phyloP scores from a whole-genome alignment of 92 coral and sea anemone species.

The Porites divaricata region DNA sequence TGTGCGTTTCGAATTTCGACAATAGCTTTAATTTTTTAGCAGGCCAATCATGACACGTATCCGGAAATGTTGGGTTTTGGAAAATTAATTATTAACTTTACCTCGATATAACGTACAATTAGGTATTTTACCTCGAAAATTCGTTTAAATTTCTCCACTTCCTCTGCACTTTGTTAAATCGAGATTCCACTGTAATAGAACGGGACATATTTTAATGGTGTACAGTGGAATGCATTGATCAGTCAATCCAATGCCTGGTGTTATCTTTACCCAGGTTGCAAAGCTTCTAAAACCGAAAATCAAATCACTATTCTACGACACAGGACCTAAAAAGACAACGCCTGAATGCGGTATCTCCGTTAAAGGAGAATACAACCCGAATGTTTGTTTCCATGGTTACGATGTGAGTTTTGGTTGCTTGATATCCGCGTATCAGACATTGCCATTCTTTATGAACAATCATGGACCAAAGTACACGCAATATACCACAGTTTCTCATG shows the following conservation, averaged over 20 bases:
- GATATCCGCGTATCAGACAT: slow-evolving; percentile 19
- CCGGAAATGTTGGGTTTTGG: no score
- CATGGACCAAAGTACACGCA: slow-evolving; percentile 91
- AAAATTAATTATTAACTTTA: no score
- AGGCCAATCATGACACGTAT: no score
- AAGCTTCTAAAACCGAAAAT: slow-evolving; percentile 48
- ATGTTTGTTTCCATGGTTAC: slow-evolving; percentile 69
- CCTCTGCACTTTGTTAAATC: no score
- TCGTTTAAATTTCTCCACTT: no score
- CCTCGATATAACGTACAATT: no score
- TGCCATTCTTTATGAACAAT: slow-evolving; percentile 89
- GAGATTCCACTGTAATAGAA: no score
- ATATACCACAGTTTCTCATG: slow-evolving; percentile 90
- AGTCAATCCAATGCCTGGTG: not conserved
- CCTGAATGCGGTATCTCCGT: slow-evolving; percentile 64
- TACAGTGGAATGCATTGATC: not conserved
- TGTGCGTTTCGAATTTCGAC: no score
- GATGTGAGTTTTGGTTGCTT: not conserved
- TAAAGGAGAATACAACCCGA: slow-evolving; percentile 62
- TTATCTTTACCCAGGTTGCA: slow-evolving; percentile 40
- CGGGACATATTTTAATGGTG: not conserved
- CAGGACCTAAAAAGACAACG: slow-evolving; percentile 61
- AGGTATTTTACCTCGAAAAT: no score
- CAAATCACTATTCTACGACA: slow-evolving; percentile 64
- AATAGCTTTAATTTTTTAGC: no score